Evolutionary conservation across 2,888 invertebrate genomes (phyloP), one percentile per base, ranked within the genome.

Genomic region (Lamproptera curius): DNA sequence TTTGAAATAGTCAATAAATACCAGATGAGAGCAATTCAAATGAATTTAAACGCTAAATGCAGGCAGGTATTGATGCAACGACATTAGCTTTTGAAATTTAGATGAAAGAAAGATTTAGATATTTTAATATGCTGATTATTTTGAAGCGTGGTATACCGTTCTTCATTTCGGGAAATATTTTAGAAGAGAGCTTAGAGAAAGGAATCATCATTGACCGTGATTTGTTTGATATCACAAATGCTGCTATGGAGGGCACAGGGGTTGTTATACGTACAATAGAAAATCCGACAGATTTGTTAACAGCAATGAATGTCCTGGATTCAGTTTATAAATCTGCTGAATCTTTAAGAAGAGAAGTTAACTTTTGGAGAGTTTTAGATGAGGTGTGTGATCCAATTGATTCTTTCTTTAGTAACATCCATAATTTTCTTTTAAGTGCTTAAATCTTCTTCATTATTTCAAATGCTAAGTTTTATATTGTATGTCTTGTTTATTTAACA

Each of bases 81-180:
- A 5, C 4, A 20, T 5, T 6, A 20, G 6, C 20, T 20, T 20
- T 20, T 2, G 1, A 20, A 20, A 20, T 6, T 20, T 20, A 20
- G 20, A n/a, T n/a, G n/a, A n/a, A n/a, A n/a, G n/a, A n/a, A n/a
- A n/a, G n/a, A n/a, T n/a, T n/a, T n/a, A n/a, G n/a, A n/a, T n/a
- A n/a, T n/a, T n/a, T n/a, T n/a, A n/a, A n/a, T n/a, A n/a, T n/a
- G n/a, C n/a, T n/a, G n/a, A n/a, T n/a, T n/a, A 37, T 63, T 65
- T 3, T 41, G n/a, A n/a, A 85, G 84, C 69, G 59, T 20, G 81
- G 84, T 1, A 83, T 76, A 58, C 79, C 80, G 8, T 64, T 74
- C 4, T 77, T 61, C 51, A 34, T 85, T 41, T 79, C 78, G 1
- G 83, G 83, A 1, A 71, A 67, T 16, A 53, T 83, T 11, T 72